A percentile compares a stretch with the other conserved stretches of the same genome.
These are phyloP conservation scores for Oreotrochilus melanogaster DNA, from an alignment of 2,113 vertebrate genomes.

Conservation along the genomic window DNA sequence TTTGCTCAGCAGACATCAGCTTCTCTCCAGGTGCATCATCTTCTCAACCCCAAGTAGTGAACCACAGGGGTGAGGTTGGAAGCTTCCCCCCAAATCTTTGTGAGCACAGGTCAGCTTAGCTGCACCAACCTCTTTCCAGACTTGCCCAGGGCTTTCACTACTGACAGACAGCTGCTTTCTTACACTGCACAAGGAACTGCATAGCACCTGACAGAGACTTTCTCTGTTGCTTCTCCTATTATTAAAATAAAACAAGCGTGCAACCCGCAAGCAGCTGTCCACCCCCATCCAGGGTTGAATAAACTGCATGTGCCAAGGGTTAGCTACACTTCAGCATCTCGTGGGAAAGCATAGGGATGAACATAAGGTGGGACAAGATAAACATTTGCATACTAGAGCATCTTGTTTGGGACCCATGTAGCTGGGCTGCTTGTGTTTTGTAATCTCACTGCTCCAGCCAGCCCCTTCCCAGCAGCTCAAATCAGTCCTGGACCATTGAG, in stretches of 20 bases:
- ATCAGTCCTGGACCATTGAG: background rate
- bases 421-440: background rate
- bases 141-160: background rate
- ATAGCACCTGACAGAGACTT: background rate
- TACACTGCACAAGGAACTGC: background rate
- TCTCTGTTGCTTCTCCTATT: background rate
- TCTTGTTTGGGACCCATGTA: background rate
- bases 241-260: background rate
- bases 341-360: background rate
- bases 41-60: background rate
- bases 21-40: background rate
- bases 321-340: background rate
- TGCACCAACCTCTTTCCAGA: background rate
- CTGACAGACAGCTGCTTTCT: background rate
- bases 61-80: background rate
- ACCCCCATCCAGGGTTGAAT: background rate
- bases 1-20: background rate
- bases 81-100: background rate
- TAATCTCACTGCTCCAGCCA: background rate
- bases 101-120: background rate
- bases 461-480: background rate
- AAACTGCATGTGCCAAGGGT: background rate
- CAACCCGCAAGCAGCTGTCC: background rate
- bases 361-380: background rate
- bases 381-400: background rate